Base-by-base conservation (phyloP, 2,888 invertebrate genomes). In the Spicauda simplicius region DNA sequence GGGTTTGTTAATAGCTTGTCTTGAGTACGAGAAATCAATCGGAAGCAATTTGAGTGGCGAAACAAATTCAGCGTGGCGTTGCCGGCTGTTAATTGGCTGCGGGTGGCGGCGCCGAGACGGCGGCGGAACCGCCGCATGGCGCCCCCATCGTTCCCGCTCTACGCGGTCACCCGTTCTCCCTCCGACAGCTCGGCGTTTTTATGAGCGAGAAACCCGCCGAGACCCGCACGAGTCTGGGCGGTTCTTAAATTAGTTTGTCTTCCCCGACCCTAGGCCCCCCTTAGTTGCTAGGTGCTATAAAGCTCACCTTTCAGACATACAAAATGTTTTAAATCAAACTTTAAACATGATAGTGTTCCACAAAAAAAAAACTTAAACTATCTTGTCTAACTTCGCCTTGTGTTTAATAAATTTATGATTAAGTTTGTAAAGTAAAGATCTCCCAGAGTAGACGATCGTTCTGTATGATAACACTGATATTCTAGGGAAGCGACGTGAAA, bases 41-140 rank as follows among this genome's bases (percentile, higher is more conserved):
- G 90, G 90, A 91, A 91, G 90, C 86, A 86, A 86, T 88, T 86
- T 80, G 79, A 91, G 87, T 87, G 85, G 85, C 79, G 91, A 90
- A 91, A 91, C 87, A 90, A 92, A 91, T 88, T 91, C 87, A 87
- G 81, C 86, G 84, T 90, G 86, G 88, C 82, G 83, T 87, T 90
- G 90, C 90, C 83, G 86, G 83, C 88, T 86, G 91, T 90, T 92
- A 92, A 92, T 92, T 92, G 92, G 91, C 90, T 92, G 91, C 92
- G 91, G 92, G 92, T 87, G 91, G 91, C 84, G 91, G 92, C 92
- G 93, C 92, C 92, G 91, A 92, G 92, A 92, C 91, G 90, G 90
- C 90, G 90, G 91, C 84, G 87, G 91, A 87, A 91, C 92, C 92
- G 87, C 93, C 89, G 93, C 93, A 92, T 90, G 91, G 89, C 83